Evolutionary conservation across 2,888 invertebrate genomes (phyloP).

Genomic region (Caenorhabditis sulstoni): DNA sequence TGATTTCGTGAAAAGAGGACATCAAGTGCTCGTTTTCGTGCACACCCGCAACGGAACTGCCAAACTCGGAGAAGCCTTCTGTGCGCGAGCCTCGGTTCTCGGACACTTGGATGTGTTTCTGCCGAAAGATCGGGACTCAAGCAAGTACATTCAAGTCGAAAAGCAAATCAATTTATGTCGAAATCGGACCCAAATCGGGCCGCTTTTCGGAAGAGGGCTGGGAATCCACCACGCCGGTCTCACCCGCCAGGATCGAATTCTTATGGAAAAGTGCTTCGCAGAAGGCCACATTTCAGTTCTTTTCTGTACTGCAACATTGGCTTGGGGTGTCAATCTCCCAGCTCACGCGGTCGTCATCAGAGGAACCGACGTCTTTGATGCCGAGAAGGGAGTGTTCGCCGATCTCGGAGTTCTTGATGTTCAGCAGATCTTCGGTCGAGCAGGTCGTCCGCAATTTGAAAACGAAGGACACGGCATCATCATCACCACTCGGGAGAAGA

Average conservation of each 20-base stretch:
- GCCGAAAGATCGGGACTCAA: constrained; percentile 57
- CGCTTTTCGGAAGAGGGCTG: constrained; percentile 90
- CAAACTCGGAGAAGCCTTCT: constrained; percentile 89
- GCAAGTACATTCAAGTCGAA: constrained; percentile 64
- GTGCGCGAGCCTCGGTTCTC: constrained; percentile 86
- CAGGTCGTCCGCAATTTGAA: constrained; percentile 98
- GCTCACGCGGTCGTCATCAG: constrained; percentile 97
- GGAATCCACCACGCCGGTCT: constrained; percentile 98
- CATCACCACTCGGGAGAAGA: constrained; percentile 92
- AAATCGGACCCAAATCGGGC: constrained; percentile 83
- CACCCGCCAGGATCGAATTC: constrained; percentile 89
- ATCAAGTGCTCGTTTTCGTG: constrained; percentile 90
- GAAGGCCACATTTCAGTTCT: constrained; percentile 91
- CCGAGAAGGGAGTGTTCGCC: constrained; percentile 93
- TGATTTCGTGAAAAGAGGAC: constrained; percentile 90
- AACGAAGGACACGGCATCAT: constrained; percentile 86
- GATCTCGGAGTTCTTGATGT: constrained; percentile 97
- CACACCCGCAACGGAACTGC: constrained; percentile 97
- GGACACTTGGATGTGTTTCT: constrained; percentile 69
- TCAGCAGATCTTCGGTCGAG: constrained; percentile 93
- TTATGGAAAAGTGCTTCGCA: constrained; percentile 92
- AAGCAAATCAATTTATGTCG: constrained; percentile 68
- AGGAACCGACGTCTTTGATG: constrained; percentile 98
- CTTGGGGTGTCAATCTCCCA: constrained; percentile 99
- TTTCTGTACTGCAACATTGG: constrained; percentile 96